Base-by-base conservation (phyloP, 2,888 invertebrate species). In the Drosophila tanythrix region DNA sequence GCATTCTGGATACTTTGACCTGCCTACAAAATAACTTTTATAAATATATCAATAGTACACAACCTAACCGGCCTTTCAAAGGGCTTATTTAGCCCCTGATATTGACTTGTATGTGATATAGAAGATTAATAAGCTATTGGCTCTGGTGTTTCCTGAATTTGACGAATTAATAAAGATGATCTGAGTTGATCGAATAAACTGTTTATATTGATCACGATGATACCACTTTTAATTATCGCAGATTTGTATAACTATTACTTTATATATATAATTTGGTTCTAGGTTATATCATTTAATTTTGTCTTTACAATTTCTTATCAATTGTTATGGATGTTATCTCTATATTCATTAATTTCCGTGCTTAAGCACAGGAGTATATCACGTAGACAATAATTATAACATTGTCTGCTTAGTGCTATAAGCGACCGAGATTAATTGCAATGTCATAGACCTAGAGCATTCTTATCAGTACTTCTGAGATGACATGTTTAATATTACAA, bases 1-100 rank as follows among this genome's bases (percentile, higher is more conserved):
- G 33, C 70, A 78, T 29, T 31, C 63, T 15, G 89, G 90, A 1
- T 90, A 85, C 56, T 83, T 90, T 35, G 82, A 89, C 5, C 50
- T 63, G 18, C 67, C 60, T 2, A 1, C 67, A 43, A 25, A 50
- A 35, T 25, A 63, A n/a, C 15, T 1, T 3, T 11, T 43, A 5
- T 21, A 35, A 40, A 27, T 25, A 48, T 21, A 33, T 29, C 7
- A 29, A 58, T 25, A n/a, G 7, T 36, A 8, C 31, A 21, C 21
- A 27, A 35, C 7, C 11, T 35, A 15, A 21, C n/a, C 11, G 15
- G 1, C 6, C 25, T 27, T 31, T 15, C n/a, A 31, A 21, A 13
- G 8, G 6, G 11, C 3, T 55, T 27, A 55, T 36, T 6, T 27
- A 43, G 3, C 3, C 18, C 6, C 8, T 55, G 4, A 6, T 18